Evolutionary conservation across 2,113 vertebrate genomes (phyloP).

Genomic region (Nansenia antarctica): DNA sequence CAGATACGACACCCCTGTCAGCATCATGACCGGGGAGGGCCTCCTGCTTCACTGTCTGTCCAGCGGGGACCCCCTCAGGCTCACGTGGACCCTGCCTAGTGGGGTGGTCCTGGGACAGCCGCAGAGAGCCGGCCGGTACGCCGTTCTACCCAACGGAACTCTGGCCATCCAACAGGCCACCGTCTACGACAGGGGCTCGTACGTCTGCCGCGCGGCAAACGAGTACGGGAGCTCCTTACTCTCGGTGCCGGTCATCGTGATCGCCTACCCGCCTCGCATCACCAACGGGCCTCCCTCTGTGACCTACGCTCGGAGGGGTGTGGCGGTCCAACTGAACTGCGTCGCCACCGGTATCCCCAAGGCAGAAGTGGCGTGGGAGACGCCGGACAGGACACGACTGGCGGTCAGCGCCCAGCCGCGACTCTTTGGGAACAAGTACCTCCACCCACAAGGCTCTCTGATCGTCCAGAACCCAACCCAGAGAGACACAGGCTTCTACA

Average conservation of each 20-base stretch:
- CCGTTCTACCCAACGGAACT: constrained; percentile 82
- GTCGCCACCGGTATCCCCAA: constrained; percentile 80
- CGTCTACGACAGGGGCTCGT: constrained; percentile 85
- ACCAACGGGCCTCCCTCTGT: constrained; percentile 81
- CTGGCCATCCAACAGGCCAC: constrained; percentile 81
- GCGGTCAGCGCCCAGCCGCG: constrained; percentile 79
- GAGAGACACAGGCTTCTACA: constrained; percentile 84
- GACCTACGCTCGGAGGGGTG: constrained; percentile 81
- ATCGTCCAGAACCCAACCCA: constrained; percentile 83
- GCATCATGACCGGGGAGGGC: constrained; percentile 80
- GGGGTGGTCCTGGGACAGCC: constrained; percentile 78
- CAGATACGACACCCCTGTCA: constrained; percentile 79
- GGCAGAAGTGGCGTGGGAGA: constrained; percentile 86
- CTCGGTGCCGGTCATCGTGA: constrained; percentile 79
- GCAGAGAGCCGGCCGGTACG: constrained; percentile 79
- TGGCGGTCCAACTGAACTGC: constrained; percentile 84
- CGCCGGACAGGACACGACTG: constrained; percentile 81
- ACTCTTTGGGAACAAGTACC: constrained; percentile 85
- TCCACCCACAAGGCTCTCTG: constrained; percentile 87
- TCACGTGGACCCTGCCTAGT: constrained; percentile 86
- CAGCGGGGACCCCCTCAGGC: constrained; percentile 40
- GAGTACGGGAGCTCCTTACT: constrained; percentile 76
- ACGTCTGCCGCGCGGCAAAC: constrained; percentile 77
- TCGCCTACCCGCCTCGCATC: constrained; percentile 84
- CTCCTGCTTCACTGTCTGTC: constrained; percentile 82